Base-by-base conservation (phyloP, 2,113 vertebrate species). In the Hiodon tergisus region DNA sequence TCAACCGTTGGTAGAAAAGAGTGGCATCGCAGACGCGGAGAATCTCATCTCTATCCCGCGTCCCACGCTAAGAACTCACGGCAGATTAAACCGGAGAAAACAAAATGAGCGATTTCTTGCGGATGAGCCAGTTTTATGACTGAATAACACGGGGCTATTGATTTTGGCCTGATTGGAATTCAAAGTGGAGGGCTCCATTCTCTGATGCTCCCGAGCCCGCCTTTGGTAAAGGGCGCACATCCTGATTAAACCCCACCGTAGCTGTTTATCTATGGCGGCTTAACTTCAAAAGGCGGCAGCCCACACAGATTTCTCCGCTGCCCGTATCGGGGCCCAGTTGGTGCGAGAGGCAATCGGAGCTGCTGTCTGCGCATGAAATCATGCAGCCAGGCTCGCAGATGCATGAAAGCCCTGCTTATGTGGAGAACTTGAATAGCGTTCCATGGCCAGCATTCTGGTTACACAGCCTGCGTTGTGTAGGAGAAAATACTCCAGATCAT, bases 71-170 rank as follows among this genome's bases (percentile, higher is more conserved):
- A 55, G 16, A 3, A 74, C 79, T 16, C 78, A 78, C 78, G 83
- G 79, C 9, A 78, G 84, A 89, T 87, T 82, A 89, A 88, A 87
- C 79, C 78, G n/a, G 75, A 83, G 82, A 75, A 58, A 63, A 75
- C 58, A 84, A 85, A 87, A 78, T 81, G 68, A 65, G 58, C 59
- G 11, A 81, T 79, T 82, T 81, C 82, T 84, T 76, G 83, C 53
- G 51, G 85, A 84, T 81, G 77, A 85, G 78, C 69, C 17, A 54
- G 73, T 79, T 83, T 86, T 84, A 81, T 87, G 87, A 80, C 82
- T 72, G 76, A 82, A 88, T 85, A 89, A 87, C 84, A 89, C 58
- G 16, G 77, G 55, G 75, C 77, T 88, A 84, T 88, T 88, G 83
- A 82, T 86, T 74, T 89, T 87, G 86, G 84, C 83, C 16, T 6